Base-by-base conservation (phyloP, 2,888 invertebrate species). In the Sipha maydis region DNA sequence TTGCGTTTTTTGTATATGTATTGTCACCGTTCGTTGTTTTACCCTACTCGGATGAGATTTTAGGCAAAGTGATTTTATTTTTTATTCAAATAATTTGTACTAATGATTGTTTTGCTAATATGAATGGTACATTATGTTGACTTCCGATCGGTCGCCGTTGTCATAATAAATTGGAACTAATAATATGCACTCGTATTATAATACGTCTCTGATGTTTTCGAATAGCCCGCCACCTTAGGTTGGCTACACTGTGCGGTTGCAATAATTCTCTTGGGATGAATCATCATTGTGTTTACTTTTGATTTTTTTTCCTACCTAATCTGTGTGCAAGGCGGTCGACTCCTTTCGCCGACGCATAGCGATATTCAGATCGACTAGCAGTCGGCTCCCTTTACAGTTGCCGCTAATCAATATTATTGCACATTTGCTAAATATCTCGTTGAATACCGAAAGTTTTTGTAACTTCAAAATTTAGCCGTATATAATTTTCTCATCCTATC, bases 251-350 rank as follows among this genome's bases (percentile, higher is more conserved):
- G 85, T 19, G 21, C 41, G 25, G 25, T 28, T 31, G 25, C 8
- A 9, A 31, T 2, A 25, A 21, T 38, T 80, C 38, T 9, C 48
- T 34, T 11, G 25, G 21, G 25, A 38, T 1, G 5, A 61, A 14
- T 67, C 31, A 25, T 31, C 78, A 85, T 69, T 78, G 73, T 73
- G 85, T 85, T 77, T 69, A 54, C 67, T n/a, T 85, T 85, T 48
- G 77, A 78, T 78, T 78, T 85, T 78, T 54, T 67, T 41, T 54
- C 19, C 3, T 11, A 28, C 75, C 38, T 85, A 85, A 85, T 85
- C 84, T 77, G 28, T 76, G 8, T 14, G 48, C 48, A 14, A 71
- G 28, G 21, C 28, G 21, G 21, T 61, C 61, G 1, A 48, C 21
- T 61, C 21, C 61, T 61, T 61, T 25, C 61, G 61, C 61, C 61